phyloP scores from a whole-genome alignment of 1,140 invertebrate species.

The Meloidogyne hapla region DNA sequence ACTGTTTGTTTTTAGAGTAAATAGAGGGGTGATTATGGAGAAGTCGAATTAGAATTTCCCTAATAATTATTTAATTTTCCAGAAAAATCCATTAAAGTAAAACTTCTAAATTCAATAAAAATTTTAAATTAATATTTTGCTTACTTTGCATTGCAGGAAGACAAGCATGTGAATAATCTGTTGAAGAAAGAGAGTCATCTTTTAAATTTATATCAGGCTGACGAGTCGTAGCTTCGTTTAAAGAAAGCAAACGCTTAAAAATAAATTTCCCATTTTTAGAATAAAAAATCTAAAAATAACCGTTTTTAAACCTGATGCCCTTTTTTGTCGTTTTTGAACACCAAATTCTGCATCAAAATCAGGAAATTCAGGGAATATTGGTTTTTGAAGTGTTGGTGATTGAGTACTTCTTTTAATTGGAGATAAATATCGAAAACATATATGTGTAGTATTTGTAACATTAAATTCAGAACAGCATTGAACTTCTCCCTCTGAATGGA shows the following conservation, averaged over 20 bases:
- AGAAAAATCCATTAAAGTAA: too few species aligned
- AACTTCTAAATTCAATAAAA: too few species aligned
- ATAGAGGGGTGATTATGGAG: too few species aligned
- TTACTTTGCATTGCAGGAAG: conserved; percentile 36
- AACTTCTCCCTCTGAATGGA: conserved; percentile 33
- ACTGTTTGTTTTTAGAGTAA: too few species aligned
- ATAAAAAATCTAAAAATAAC: not conserved
- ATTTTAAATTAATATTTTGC: not conserved
- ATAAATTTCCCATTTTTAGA: too few species aligned
- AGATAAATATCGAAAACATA: conserved; percentile 54
- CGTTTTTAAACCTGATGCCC: conserved; percentile 23
- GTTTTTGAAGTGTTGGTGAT: conserved; percentile 10
- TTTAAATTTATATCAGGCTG: not conserved
- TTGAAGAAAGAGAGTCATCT: not conserved
- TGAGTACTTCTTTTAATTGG: conserved; percentile 1
- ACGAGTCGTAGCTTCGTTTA: conserved; percentile 6
- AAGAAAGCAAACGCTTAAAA: conserved; percentile 21
- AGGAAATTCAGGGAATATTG: conserved; percentile 12
- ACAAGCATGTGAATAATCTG: conserved; percentile 35
- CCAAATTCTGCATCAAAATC: conserved; percentile 31
- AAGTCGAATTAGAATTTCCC: too few species aligned
- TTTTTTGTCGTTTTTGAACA: conserved; percentile 18
- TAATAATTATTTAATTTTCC: too few species aligned
- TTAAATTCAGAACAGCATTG: conserved; percentile 57
- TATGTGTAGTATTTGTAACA: conserved; percentile 45